Evolutionary conservation across 2,797 vertebrate species (phyloP), one percentile per base, ranked within the genome.

Genomic region (Buphagus erythrorhynchus): DNA sequence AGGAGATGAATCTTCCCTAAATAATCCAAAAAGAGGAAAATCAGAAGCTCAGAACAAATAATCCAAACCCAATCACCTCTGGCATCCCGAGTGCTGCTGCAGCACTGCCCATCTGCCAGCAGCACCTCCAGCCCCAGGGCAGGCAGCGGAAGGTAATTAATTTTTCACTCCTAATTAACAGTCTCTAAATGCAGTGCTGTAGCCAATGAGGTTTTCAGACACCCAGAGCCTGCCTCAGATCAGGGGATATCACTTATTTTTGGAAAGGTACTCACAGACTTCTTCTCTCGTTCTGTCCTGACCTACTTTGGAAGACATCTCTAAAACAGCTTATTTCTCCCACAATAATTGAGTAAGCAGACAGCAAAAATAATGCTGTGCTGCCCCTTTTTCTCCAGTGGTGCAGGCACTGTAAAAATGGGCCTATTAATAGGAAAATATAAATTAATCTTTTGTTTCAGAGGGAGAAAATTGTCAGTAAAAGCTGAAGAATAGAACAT

Each of bases 241-340:
- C 42, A 35, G 71, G 35, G 16, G 57, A 16, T 16, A 63, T 61
- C 55, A 22, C 83, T 78, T 73, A 51, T 42, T 86, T 89, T 90
- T 93, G 59, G 77, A 75, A 81, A 84, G 59, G 28, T 57, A 8
- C 38, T 59, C 59, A 16, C 14, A 38, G 45, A 21, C 9, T 35
- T 33, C 46, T 80, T 18, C 3, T 33, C 10, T 52, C 5, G 0
- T 45, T 95, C 55, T 82, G 15, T 46, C 75, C 63, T 95, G 92
- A 93, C 95, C 92, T 96, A 89, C 84, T 93, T 96, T 54, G 74
- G 89, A 46, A 90, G 59, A 3, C 3, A 6, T 52, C 77, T 93
- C 68, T 74, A 11, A 85, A 88, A 77, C 19, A 79, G 33, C 31
- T 92, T n/a, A 26, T 86, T 88, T 81, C 58, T 80, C 25, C 1